Conservation (phyloP, 2,797 vertebrate species). For the Taeniopygia guttata region DNA sequence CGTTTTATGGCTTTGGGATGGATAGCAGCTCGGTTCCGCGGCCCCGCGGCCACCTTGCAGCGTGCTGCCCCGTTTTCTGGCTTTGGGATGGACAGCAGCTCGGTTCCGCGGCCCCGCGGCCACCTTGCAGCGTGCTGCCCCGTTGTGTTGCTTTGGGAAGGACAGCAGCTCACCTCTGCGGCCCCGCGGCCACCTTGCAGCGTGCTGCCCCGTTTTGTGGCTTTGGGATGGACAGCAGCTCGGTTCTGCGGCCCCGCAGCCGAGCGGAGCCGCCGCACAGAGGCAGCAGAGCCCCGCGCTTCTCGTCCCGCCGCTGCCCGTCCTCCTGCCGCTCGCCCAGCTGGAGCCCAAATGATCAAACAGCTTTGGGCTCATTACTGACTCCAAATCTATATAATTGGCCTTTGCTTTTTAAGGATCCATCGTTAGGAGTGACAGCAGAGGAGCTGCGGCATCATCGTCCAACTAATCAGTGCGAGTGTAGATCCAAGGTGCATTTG, state of each 20-base stretch:
- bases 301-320: neutral
- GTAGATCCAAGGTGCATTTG: neutral
- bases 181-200: too few species aligned
- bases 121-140: too few species aligned
- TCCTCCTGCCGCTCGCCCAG: neutral
- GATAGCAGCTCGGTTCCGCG: too few species aligned
- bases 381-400: neutral
- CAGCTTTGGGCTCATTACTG: neutral
- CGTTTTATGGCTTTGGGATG: too few species aligned
- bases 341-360: neutral
- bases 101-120: too few species aligned
- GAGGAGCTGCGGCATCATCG: neutral
- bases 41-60: too few species aligned
- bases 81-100: too few species aligned
- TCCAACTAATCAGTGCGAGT: rapidly evolving
- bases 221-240: too few species aligned
- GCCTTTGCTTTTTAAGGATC: neutral
- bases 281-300: conserved; percentile 57
- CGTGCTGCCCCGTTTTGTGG: too few species aligned
- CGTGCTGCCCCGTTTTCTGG: too few species aligned
- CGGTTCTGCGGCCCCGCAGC: neutral
- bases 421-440: neutral
- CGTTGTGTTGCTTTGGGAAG: too few species aligned
- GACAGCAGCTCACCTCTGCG: too few species aligned
- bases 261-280: neutral